phyloP scores from a whole-genome alignment of 2,888 invertebrate species.

The Physocephala rufipes region DNA sequence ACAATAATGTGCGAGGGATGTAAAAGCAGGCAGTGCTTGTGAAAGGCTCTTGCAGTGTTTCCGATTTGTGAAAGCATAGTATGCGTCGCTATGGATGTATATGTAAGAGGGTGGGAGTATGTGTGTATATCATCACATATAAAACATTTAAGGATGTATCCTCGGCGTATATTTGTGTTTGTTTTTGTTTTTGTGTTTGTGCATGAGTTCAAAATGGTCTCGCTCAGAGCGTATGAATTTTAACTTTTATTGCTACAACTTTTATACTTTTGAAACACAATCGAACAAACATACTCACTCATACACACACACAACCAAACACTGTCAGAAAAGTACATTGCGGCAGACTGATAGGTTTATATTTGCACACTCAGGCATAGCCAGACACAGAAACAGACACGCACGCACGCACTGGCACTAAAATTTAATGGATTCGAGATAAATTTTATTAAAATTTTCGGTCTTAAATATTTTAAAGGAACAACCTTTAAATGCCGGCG shows the following conservation, averaged over 20 bases:
- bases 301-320: background rate
- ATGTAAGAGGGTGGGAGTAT: background rate
- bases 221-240: constrained; percentile 22
- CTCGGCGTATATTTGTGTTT: constrained; percentile 11
- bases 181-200: background rate
- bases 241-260: constrained; percentile 29
- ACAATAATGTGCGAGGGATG: no score
- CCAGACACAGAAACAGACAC: constrained; percentile 19
- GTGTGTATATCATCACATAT: no score
- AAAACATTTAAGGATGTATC: background rate
- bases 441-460: constrained; percentile 7
- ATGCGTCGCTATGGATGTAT: constrained; percentile 30
- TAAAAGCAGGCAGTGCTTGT: no score
- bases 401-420: background rate
- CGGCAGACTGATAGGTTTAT: background rate
- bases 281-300: constrained; percentile 16
- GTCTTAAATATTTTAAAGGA: background rate
- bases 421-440: background rate
- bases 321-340: background rate
- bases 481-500: constrained; percentile 8
- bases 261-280: constrained; percentile 14
- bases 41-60: no score
- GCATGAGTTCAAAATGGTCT: constrained; percentile 16
- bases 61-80: background rate
- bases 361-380: constrained; percentile 11